Evolutionary conservation across 2,113 vertebrate genomes (phyloP).

Genomic region (Chloroceryle aenea): DNA sequence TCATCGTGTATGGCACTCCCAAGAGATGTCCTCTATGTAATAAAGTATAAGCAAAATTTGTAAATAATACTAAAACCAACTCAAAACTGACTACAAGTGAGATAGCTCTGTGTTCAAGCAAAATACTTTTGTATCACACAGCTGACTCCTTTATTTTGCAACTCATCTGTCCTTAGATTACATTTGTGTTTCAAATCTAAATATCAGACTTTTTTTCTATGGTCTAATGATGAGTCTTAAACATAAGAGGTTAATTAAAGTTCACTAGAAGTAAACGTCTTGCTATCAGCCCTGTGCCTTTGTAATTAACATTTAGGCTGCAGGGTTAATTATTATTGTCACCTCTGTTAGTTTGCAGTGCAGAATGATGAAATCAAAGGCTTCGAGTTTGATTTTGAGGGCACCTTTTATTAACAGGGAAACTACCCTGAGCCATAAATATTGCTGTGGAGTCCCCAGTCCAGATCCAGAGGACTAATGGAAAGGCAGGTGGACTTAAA

Average conservation of each 20-base stretch:
- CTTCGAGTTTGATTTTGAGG: not conserved
- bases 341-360: not conserved
- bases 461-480: not conserved
- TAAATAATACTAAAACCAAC: not conserved
- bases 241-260: constrained; percentile 48
- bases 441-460: not conserved
- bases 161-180: not conserved
- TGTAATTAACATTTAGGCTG: constrained; percentile 33
- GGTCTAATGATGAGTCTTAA: not conserved
- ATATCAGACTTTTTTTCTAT: not conserved
- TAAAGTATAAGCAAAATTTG: not conserved
- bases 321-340: constrained; percentile 33
- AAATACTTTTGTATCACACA: not conserved
- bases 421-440: not conserved
- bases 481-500: not conserved
- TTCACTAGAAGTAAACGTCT: not conserved
- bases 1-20: not conserved
- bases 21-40: not conserved
- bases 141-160: not conserved
- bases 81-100: not conserved
- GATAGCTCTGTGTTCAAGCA: not conserved
- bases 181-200: not conserved
- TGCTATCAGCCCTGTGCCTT: not conserved
- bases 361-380: not conserved
- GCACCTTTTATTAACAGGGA: not conserved